Evolutionary conservation across 2,797 vertebrate species (phyloP).

Genomic region (Potorous gilbertii): DNA sequence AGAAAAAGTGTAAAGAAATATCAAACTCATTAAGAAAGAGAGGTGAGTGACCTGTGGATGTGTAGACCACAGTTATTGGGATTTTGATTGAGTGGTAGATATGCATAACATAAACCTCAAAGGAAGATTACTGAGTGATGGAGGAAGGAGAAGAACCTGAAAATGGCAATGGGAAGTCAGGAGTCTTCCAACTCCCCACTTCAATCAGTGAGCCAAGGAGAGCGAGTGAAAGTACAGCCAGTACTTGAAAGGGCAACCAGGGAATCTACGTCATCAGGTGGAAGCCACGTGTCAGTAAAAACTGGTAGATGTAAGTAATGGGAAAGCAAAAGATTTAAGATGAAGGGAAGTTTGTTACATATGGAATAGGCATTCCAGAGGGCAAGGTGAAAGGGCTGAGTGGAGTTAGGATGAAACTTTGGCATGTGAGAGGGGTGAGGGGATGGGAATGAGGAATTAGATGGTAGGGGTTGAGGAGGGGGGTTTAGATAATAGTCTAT

Average conservation of each 20-base stretch:
- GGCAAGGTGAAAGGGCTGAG: neutral
- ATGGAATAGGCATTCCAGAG: neutral
- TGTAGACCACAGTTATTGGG: neutral
- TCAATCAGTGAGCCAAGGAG: neutral
- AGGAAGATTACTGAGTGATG: neutral
- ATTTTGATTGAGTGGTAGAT: neutral
- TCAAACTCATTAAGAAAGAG: neutral
- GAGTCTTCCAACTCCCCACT: neutral
- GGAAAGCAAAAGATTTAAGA: neutral
- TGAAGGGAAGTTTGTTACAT: neutral
- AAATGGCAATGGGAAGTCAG: neutral
- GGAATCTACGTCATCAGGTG: neutral
- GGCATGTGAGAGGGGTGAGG: neutral
- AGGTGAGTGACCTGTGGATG: neutral
- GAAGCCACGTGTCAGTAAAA: neutral
- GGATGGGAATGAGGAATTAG: neutral
- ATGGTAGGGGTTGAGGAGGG: neutral
- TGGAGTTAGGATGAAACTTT: neutral
- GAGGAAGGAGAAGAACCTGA: neutral
- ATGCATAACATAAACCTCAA: neutral
- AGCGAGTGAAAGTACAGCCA: neutral
- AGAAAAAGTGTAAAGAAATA: neutral
- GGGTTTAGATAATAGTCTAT: neutral
- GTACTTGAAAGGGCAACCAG: neutral
- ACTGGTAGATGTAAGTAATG: neutral